A percentile compares a stretch with the other conserved stretches of the same genome.
Evolutionary conservation across 2,797 vertebrate species (phyloP).

Genomic region (Enteromius paludinosus): DNA sequence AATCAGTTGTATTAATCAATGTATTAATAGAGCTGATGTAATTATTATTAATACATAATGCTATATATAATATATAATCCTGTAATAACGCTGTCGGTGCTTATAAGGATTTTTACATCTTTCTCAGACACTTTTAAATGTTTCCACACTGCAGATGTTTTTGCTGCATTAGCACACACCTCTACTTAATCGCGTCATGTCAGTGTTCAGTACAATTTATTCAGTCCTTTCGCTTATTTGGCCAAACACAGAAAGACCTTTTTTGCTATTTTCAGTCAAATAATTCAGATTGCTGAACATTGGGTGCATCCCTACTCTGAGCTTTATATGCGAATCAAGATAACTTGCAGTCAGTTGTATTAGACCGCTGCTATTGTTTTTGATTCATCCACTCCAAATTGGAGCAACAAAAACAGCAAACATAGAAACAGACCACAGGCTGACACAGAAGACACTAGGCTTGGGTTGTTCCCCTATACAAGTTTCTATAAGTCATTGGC

Average conservation of each 20-base stretch:
- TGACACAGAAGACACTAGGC: conserved; percentile 65
- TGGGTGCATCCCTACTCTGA: not conserved
- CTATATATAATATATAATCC: too few relatives aligned
- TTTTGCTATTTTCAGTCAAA: not conserved
- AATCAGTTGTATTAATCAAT: not conserved
- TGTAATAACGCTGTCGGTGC: too few relatives aligned
- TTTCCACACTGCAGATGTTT: not conserved
- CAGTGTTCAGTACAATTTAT: not conserved
- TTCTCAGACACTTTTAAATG: not conserved
- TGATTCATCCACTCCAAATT: conserved; percentile 71
- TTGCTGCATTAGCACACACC: not conserved
- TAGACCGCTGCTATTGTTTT: conserved; percentile 52
- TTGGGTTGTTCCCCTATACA: conserved; percentile 26
- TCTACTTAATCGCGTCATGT: not conserved
- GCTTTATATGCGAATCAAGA: not conserved
- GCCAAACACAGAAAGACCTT: too few relatives aligned
- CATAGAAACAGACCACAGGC: conserved; percentile 77
- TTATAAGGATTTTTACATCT: not conserved
- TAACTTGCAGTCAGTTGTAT: conserved; percentile 32
- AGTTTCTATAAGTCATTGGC: conserved; percentile 9
- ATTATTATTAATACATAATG: not conserved
- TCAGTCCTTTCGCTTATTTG: not conserved
- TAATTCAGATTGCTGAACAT: not conserved
- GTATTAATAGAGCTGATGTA: not conserved
- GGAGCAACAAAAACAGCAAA: conserved; percentile 74